Evolutionary conservation across 2,113 vertebrate species (phyloP).

Genomic region (Nanorana parkeri): DNA sequence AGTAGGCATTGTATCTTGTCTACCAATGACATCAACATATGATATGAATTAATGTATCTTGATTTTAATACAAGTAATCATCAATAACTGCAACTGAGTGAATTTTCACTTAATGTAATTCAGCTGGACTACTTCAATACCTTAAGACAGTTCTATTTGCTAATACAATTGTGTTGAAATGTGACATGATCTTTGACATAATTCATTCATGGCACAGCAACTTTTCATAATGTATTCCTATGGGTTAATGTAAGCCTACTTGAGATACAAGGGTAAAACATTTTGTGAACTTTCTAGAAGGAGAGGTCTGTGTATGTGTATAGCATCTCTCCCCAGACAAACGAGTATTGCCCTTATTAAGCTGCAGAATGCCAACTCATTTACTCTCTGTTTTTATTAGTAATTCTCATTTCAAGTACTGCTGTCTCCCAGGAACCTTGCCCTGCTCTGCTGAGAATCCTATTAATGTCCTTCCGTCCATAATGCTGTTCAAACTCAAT

Average conservation of each 20-base stretch:
- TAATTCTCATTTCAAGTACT: slow-evolving; percentile 55
- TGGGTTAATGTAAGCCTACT: slow-evolving; percentile 3
- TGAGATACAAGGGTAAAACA: background rate
- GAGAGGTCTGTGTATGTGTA: slow-evolving; percentile 50
- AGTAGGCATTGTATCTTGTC: no score
- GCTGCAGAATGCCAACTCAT: slow-evolving; percentile 48
- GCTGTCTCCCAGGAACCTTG: slow-evolving; percentile 56
- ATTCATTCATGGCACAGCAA: background rate
- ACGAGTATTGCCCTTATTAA: slow-evolving; percentile 33
- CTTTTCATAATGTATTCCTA: background rate
- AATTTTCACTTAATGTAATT: no score
- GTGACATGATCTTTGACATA: background rate
- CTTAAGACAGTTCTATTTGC: background rate
- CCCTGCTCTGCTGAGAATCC: slow-evolving; percentile 55
- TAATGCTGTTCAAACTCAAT: slow-evolving; percentile 59
- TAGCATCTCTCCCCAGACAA: slow-evolving; percentile 18
- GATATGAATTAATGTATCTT: no score
- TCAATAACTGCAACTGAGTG: no score
- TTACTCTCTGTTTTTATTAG: slow-evolving; percentile 56
- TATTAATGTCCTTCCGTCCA: slow-evolving; percentile 59
- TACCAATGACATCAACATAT: no score
- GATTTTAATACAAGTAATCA: no score
- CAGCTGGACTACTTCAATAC: no score
- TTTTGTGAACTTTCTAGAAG: slow-evolving; percentile 30
- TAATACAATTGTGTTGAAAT: background rate